A percentile compares a stretch with the other conserved stretches of the same genome.
These are phyloP conservation scores for Teleopsis dalmanni DNA, from an alignment of 1,140 invertebrate genomes.

Conservation along the genomic window DNA sequence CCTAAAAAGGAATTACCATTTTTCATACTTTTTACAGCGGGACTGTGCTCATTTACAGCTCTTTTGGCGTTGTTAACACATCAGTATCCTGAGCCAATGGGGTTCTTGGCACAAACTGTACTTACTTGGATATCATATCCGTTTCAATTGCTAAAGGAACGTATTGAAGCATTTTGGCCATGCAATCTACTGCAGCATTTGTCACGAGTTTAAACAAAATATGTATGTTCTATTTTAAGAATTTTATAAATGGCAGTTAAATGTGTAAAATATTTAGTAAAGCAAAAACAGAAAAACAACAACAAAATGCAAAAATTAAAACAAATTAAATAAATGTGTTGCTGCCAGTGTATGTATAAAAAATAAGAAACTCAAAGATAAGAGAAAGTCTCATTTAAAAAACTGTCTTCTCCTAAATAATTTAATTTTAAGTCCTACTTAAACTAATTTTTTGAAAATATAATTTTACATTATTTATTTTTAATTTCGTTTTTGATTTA, in stretches of 20 bases:
- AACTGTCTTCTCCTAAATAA: no score
- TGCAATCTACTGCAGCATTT: slow-evolving; percentile 76
- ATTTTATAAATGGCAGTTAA: neutral
- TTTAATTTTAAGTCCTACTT: no score
- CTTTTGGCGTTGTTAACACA: slow-evolving; percentile 84
- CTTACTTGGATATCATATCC: slow-evolving; percentile 76
- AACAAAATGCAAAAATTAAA: no score
- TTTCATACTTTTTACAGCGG: slow-evolving; percentile 91
- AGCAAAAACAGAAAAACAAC: no score
- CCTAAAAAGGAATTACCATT: slow-evolving; percentile 94
- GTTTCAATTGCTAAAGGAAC: slow-evolving; percentile 75
- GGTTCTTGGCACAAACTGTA: slow-evolving; percentile 71
- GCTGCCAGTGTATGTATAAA: no score
- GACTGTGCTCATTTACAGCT: slow-evolving; percentile 92
- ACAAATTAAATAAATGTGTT: no score
- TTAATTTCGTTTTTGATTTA: no score
- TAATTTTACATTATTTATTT: no score
- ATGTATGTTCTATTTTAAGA: neutral
- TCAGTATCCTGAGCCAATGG: slow-evolving; percentile 92
- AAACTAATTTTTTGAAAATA: no score
- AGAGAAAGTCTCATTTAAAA: no score
- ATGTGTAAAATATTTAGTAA: neutral
- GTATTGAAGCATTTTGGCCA: slow-evolving; percentile 73
- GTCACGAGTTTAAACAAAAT: slow-evolving; percentile 61
- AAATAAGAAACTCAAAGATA: no score